phyloP scores from a whole-genome alignment of 2,113 vertebrate species.

The Typhlomys cinereus region DNA sequence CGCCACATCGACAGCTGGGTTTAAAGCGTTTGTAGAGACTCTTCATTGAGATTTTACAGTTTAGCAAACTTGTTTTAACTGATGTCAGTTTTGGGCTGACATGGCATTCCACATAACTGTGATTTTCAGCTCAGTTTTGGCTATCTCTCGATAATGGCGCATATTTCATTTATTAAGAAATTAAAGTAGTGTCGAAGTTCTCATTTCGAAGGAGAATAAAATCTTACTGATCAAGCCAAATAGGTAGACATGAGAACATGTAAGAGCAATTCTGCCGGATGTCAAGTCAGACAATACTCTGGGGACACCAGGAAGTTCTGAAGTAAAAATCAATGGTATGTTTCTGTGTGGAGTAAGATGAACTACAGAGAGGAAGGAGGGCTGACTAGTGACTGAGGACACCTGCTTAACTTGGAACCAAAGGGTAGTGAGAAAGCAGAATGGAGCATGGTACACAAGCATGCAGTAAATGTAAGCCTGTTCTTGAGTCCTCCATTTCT shows the following conservation, averaged over 20 bases:
- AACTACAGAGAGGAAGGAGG: background rate
- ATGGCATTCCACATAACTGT: background rate
- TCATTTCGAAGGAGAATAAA: background rate
- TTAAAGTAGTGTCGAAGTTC: background rate
- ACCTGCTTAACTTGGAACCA: background rate
- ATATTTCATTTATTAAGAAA: background rate
- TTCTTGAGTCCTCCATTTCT: background rate
- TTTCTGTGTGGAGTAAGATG: too few species aligned
- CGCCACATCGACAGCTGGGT: background rate
- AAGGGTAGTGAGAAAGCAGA: background rate
- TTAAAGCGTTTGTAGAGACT: background rate
- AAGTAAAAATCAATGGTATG: background rate
- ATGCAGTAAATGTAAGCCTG: background rate
- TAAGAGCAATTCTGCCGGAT: background rate
- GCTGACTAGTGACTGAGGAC: background rate
- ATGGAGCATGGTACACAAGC: background rate
- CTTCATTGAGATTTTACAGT: background rate
- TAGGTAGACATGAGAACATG: background rate
- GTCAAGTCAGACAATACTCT: background rate
- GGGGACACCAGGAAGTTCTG: background rate
- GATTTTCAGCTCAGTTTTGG: background rate
- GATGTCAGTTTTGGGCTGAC: background rate
- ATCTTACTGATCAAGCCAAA: background rate
- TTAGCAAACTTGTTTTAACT: background rate
- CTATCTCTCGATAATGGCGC: background rate